A percentile compares a stretch with the other conserved stretches of the same genome.
phyloP scores from a whole-genome alignment of 2,113 vertebrate species.

The Mirounga angustirostris region DNA sequence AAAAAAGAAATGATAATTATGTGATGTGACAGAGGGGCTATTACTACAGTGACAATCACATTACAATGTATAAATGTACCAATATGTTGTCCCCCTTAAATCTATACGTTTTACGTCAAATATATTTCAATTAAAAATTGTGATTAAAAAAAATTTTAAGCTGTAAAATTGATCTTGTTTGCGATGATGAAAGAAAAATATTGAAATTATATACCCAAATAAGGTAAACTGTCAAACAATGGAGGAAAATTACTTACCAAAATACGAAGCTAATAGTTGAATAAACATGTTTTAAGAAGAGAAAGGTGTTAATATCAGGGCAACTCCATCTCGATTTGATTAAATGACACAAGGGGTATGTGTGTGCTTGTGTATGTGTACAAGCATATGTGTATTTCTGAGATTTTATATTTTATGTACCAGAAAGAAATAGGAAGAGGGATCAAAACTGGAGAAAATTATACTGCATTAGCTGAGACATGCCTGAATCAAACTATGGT shows the following conservation, averaged over 20 bases:
- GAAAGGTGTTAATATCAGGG: background rate
- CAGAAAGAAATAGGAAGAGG: background rate
- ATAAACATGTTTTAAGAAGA: background rate
- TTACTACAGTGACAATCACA: background rate
- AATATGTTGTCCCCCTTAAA: background rate
- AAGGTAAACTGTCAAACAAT: background rate
- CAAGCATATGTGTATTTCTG: background rate
- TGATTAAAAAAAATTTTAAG: background rate
- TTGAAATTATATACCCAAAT: background rate
- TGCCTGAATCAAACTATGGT: background rate
- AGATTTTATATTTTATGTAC: background rate
- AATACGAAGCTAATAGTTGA: constrained; percentile 25
- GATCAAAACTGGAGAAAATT: constrained; percentile 12
- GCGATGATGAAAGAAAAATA: background rate
- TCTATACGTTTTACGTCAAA: background rate
- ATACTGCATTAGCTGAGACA: background rate
- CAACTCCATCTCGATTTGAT: background rate
- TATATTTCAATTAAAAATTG: background rate
- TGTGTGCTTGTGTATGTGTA: too few relatives aligned
- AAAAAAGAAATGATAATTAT: background rate
- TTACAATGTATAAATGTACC: background rate
- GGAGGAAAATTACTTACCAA: background rate
- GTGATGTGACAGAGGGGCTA: background rate
- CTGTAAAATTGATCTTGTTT: constrained; percentile 13
- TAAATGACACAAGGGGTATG: background rate